Percentiles rank a stretch among this genome's conserved stretches.
Conservation (phyloP, 2,113 vertebrate genomes). For the Globicephala melas region DNA sequence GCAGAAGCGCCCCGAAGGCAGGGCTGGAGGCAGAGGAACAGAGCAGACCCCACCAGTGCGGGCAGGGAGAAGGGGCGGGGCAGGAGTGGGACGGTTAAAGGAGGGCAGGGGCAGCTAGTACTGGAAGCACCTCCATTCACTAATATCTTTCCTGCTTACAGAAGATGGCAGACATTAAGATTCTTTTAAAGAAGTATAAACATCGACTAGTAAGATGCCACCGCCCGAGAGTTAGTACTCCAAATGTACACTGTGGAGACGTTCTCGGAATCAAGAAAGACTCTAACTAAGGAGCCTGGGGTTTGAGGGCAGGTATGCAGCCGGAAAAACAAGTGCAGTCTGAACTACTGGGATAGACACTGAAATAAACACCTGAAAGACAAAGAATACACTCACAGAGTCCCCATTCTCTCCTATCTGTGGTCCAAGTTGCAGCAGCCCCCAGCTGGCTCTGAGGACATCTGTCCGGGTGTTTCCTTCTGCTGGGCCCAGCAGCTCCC, state of each 20-base stretch:
- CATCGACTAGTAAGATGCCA: background rate
- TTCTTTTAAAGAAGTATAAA: background rate
- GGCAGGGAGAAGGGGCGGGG: background rate
- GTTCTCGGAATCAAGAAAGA: background rate
- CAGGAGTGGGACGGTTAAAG: accelerated
- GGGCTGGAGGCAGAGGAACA: background rate
- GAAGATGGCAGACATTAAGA: background rate
- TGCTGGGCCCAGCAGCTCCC: background rate
- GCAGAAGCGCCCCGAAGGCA: background rate
- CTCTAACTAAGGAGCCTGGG: background rate
- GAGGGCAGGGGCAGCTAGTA: background rate
- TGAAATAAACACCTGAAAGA: background rate
- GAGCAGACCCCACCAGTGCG: background rate
- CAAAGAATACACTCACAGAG: background rate
- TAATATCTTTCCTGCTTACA: background rate
- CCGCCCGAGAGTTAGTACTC: background rate
- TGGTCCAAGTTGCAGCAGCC: background rate
- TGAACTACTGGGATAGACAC: background rate
- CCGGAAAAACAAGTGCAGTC: background rate
- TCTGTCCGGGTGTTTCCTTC: background rate
- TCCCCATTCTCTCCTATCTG: background rate
- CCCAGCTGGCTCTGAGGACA: too few species aligned
- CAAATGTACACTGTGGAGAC: background rate
- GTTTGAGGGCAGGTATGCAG: background rate
- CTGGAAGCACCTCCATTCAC: background rate